A percentile compares a stretch with the other conserved stretches of the same genome.
Conservation (phyloP, 2,797 vertebrate species). For the Cichlasoma orientale region DNA sequence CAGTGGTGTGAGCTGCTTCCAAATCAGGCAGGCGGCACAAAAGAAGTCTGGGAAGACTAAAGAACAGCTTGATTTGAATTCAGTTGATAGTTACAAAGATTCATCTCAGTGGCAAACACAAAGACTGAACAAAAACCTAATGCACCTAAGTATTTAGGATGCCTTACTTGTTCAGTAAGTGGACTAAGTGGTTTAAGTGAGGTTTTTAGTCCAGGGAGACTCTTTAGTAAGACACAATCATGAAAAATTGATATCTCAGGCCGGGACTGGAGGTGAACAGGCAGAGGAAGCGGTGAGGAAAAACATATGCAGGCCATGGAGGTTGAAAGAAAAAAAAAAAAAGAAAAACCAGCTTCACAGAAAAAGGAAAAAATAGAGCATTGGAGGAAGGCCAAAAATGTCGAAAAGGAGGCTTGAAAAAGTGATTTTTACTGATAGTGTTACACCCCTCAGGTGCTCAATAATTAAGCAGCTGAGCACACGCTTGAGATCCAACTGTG, state of each 20-base stretch:
- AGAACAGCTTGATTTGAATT: slow-evolving; percentile 31
- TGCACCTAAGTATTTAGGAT: slow-evolving; percentile 53
- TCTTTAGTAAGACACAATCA: slow-evolving; percentile 65
- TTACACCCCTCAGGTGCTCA: slow-evolving; percentile 56
- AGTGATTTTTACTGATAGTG: slow-evolving; percentile 42
- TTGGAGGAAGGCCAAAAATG: slow-evolving; percentile 17
- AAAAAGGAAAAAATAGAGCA: slow-evolving; percentile 2
- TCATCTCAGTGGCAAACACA: slow-evolving; percentile 18
- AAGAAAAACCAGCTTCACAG: neutral
- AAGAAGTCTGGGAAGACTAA: neutral
- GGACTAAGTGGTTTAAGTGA: slow-evolving; percentile 65
- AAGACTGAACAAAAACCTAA: slow-evolving; percentile 37
- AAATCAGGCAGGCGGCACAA: slow-evolving; percentile 20
- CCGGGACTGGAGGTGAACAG: slow-evolving; percentile 44
- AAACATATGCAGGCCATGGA: slow-evolving; percentile 11
- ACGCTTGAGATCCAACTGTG: slow-evolving; percentile 47
- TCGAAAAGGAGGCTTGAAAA: slow-evolving; percentile 25
- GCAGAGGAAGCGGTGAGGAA: slow-evolving; percentile 18
- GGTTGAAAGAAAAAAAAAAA: neutral
- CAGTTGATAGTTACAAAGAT: slow-evolving; percentile 13
- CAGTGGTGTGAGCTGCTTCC: slow-evolving; percentile 21
- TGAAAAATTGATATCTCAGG: slow-evolving; percentile 70
- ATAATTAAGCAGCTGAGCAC: slow-evolving; percentile 65
- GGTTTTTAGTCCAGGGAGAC: slow-evolving; percentile 60
- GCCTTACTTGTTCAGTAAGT: slow-evolving; percentile 43